Evolutionary conservation across 2,888 invertebrate species (phyloP), one percentile per base, ranked within the genome.

Genomic region (Alloscopus bannaensis): DNA sequence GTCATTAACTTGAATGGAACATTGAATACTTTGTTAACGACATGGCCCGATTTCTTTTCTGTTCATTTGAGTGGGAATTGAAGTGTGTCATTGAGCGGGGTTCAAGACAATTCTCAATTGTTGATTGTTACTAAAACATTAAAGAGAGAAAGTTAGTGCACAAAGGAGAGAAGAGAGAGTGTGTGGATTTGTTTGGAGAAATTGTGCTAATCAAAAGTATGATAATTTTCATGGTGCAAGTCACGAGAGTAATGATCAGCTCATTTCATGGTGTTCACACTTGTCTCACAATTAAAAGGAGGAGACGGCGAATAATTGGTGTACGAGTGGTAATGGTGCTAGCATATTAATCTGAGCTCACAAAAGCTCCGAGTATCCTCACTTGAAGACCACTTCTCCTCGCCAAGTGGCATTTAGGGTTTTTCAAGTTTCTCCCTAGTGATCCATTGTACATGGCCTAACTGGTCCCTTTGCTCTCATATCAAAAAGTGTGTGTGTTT

Each of bases 361-460:
- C n/a, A n/a, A 8, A 42, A 42, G 2, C 42, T 3, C 2, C 42
- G 18, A 50, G n/a, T 50, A 22, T 50, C 50, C 50, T 6, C 50
- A 22, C 50, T 3, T 2, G 22, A 50, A n/a, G 59, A 22, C 20
- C 26, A 52, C 26, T 29, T 73, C 42, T 76, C 20, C 20, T 45
- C 52, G 65, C 62, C 62, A 77, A 77, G 69, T 77, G 69, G 64
- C 31, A 52, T 69, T 69, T 69, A 62, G 64, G 42, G 60, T 62
- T 69, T 72, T 68, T 69, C 66, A 40, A 60, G 76, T 77, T 40
- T 69, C 55, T 77, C 76, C 76, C 76, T 24, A 62, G 76, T 77
- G 76, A 77, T 77, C 76, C 76, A 77, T 77, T 77, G 76, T 77
- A 69, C 76, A 31, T 29, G 69, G 76, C 76, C 76, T 77, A 77